These are phyloP conservation scores for Capra hircus DNA, from an alignment of 2,113 vertebrate species.

Conservation along the genomic window DNA sequence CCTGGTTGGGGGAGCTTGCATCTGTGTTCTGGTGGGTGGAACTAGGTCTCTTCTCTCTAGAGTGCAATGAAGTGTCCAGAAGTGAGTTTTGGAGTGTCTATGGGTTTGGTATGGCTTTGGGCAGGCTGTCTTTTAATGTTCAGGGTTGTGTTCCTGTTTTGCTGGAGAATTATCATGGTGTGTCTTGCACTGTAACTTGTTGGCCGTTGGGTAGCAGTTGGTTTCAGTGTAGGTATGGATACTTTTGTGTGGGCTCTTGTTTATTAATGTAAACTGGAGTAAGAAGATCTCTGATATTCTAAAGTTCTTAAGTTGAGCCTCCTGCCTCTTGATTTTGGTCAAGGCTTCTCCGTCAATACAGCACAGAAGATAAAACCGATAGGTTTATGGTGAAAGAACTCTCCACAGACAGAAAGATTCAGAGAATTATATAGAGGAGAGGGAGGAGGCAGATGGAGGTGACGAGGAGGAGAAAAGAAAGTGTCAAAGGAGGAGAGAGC, in stretches of 20 bases:
- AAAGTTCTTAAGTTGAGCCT: neutral
- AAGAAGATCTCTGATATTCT: neutral
- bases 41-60: neutral
- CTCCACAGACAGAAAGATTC: neutral
- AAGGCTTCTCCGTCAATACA: neutral
- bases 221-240: neutral
- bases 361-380: neutral
- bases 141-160: neutral
- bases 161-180: neutral
- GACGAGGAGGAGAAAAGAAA: neutral
- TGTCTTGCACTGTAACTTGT: neutral
- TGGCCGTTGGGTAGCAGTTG: neutral
- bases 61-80: neutral
- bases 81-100: neutral
- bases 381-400: neutral
- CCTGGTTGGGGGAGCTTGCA: neutral
- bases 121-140: neutral
- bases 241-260: neutral
- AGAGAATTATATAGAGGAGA: neutral
- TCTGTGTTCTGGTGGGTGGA: neutral
- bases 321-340: neutral
- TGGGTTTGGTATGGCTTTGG: neutral
- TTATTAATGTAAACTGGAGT: neutral
- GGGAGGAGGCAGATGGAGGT: neutral
- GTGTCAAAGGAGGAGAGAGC: neutral